These are phyloP conservation scores for Chrysochloris asiatica DNA, from an alignment of 2,113 vertebrate genomes.

Conservation along the genomic window DNA sequence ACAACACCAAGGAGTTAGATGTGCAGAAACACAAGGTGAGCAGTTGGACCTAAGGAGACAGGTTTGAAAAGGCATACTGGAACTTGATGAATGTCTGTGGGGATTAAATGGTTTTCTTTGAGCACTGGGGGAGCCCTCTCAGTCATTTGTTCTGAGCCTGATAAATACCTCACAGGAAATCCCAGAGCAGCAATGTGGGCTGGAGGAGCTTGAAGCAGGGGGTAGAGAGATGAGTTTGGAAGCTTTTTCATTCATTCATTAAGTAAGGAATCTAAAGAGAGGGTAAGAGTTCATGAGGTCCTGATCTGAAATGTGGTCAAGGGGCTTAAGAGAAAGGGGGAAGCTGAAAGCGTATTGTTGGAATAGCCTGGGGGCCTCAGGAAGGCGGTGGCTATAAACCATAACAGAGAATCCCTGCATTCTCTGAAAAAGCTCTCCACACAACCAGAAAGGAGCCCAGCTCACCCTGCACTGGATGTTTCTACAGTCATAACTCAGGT, in stretches of 20 bases:
- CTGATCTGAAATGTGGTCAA: background rate
- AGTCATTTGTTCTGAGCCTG: background rate
- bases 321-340: background rate
- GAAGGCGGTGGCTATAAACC: background rate
- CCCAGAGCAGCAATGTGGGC: background rate
- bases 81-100: too few relatives aligned
- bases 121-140: background rate
- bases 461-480: background rate
- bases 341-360: background rate
- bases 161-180: background rate
- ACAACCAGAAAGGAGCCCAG: background rate
- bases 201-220: background rate
- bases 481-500: too few relatives aligned
- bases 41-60: conserved; percentile 1
- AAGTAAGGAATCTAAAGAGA: background rate
- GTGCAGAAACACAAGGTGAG: background rate
- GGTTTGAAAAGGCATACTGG: background rate
- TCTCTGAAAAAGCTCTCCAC: conserved; percentile 19
- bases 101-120: conserved; percentile 34
- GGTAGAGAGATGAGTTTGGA: background rate
- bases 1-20: background rate
- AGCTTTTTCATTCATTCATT: background rate
- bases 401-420: background rate
- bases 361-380: background rate
- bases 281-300: background rate